Evolutionary conservation across 2,797 vertebrate genomes (phyloP), one percentile per base, ranked within the genome.

Genomic region (Peromyscus aztecus): DNA sequence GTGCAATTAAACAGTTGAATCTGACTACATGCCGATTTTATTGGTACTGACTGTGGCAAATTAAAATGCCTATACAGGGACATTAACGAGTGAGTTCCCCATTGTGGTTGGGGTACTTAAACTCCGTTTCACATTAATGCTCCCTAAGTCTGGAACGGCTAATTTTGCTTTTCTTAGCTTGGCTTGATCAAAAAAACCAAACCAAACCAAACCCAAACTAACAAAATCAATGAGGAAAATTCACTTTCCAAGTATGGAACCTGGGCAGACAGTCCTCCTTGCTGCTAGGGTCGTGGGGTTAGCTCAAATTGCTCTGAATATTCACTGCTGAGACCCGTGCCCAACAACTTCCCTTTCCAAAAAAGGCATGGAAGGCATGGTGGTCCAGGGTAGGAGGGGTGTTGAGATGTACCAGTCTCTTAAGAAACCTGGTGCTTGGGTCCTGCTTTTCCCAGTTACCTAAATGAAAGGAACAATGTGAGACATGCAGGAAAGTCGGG

Each of bases 11-110:
- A 96, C 96, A 96, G 94, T 88, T 65, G 93, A 98, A 94, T 94
- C 95, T 91, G 86, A 94, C 96, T 97, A 96, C 95, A 89, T 46
- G 97, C 96, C 67, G 90, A 95, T 98, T 98, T 98, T 98, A 98
- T 98, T 98, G 94, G 94, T 97, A 97, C 97, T 97, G 98, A 97
- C 97, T 97, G 98, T 96, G 94, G 91, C 97, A 98, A 98, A 98
- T 98, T 98, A 98, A 98, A 98, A 97, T 97, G 95, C 96, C 97
- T 96, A 87, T 75, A 80, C 76, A 95, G 96, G 94, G 75, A 88
- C 92, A 94, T 97, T 97, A 96, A 95, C 96, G 92, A 97, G 88
- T 46, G 63, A 43, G 49, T 91, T 94, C 27, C 5, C 89, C 59
- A 19, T 92, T 94, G 98, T 97, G 90, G 86, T 82, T 95, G 97